Base-by-base conservation (phyloP, 2,888 invertebrate genomes). In the Yponomeuta sedellus region DNA sequence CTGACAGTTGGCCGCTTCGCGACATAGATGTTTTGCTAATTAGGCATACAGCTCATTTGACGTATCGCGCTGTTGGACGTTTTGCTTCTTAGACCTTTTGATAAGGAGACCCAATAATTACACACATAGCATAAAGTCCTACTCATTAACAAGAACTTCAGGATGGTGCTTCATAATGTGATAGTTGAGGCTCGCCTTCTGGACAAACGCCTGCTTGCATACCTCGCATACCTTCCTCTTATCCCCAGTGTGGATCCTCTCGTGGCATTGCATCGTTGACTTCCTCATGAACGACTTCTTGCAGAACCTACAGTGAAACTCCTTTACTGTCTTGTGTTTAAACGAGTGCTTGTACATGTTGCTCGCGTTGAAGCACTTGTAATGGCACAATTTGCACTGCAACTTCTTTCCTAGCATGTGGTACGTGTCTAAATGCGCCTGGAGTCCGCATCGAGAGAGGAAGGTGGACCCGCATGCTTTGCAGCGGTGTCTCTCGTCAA, bases 161-260 rank as follows among this genome's bases (percentile, higher is more conserved):
- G 90, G 88, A 68, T 90, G 89, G 64, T 88, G 82, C 59, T 87
- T 91, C 0, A 79, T 72, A 88, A 89, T 88, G 57, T 90, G 88
- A 69, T 87, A 89, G 69, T 89, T 89, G 68, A 88, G 70, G 67
- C 89, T 89, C 0, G 89, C 85, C 69, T 89, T 89, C 69, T 90
- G 88, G 0, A 88, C 88, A 67, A 90, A 92, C 44, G 88, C 86
- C 67, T 90, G 85, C 0, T 85, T 80, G 64, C 90, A 90, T 0
- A 78, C 77, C 0, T 68, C 70, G 68, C 90, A 90, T 0, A 85
- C 79, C 66, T 88, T 86, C 69, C 82, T 73, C 58, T 81, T 75
- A 40, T 88, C 90, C 0, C 84, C 88, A 0, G 87, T 89, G 44
- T 91, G 90, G 1, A 89, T 88, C 67, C 63, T 71, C 63, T 69